Percentiles rank a stretch among this genome's conserved stretches.
These are phyloP conservation scores for Etheostoma nigrum DNA, from an alignment of 2,797 vertebrate genomes.

Conservation along the genomic window DNA sequence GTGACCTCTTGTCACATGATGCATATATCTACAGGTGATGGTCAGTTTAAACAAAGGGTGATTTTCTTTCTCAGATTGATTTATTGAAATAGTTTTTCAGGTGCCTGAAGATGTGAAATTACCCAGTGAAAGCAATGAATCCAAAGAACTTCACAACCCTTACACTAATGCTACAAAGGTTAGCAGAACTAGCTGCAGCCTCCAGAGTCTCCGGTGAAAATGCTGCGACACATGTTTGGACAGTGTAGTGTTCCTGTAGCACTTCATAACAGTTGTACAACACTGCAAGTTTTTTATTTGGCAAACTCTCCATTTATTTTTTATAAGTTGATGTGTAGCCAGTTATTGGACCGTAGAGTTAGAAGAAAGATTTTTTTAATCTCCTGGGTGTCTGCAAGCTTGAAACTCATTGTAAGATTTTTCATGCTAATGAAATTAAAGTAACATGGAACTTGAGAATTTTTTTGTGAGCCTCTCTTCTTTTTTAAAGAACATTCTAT, in stretches of 20 bases:
- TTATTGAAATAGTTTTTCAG: neutral
- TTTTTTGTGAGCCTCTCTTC: conserved; percentile 1
- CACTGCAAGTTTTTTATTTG: conserved; percentile 7
- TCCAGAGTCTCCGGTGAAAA: neutral
- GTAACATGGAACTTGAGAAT: conserved; percentile 12
- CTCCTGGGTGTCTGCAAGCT: neutral
- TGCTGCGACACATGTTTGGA: conserved; percentile 10
- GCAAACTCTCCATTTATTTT: conserved; percentile 1
- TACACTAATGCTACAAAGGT: neutral
- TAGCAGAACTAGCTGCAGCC: neutral
- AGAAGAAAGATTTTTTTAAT: neutral
- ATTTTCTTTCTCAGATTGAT: neutral
- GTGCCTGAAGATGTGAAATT: neutral
- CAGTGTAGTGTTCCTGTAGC: conserved; percentile 13
- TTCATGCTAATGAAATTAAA: conserved; percentile 25
- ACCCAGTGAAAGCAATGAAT: neutral
- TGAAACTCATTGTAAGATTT: conserved; percentile 1
- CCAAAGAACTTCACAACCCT: too few relatives aligned
- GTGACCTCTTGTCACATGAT: conserved; percentile 1
- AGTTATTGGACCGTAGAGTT: neutral
- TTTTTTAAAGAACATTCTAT: conserved; percentile 33
- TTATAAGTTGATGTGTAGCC: neutral
- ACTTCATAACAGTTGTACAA: conserved; percentile 8
- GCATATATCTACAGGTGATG: neutral
- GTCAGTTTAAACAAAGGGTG: neutral